A percentile compares a stretch with the other conserved stretches of the same genome.
Evolutionary conservation across 1,140 invertebrate genomes (phyloP).

Genomic region (Wiebesia pumilae): DNA sequence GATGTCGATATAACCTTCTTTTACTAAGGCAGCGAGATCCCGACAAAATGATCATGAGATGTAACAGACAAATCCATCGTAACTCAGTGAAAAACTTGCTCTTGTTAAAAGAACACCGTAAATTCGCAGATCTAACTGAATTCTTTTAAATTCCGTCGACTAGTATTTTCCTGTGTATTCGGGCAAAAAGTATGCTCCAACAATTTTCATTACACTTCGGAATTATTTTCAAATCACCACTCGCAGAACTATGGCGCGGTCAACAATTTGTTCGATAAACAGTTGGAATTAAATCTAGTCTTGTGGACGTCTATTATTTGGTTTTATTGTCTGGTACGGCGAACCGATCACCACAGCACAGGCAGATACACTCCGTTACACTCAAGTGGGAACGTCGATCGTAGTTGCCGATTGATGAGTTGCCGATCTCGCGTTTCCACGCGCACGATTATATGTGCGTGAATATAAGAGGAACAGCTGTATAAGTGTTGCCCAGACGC

Average conservation of each 20-base stretch:
- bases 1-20: too few species aligned
- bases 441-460: neutral
- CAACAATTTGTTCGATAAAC: conserved; percentile 35
- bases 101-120: too few species aligned
- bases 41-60: neutral
- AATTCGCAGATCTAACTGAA: too few species aligned
- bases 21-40: too few species aligned
- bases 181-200: too few species aligned
- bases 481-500: neutral
- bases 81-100: too few species aligned
- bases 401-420: conserved; percentile 47
- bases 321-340: neutral
- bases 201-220: neutral
- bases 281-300: conserved; percentile 27
- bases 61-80: neutral
- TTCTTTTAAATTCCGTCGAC: too few species aligned
- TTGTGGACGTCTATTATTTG: neutral
- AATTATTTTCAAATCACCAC: neutral
- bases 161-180: too few species aligned
- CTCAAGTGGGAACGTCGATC: neutral
- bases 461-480: neutral
- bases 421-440: neutral
- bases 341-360: neutral
- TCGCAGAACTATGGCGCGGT: neutral
- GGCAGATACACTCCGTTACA: neutral